Base-by-base conservation (phyloP, 2,797 vertebrate species). In the Hypotaenidia philippensis region DNA sequence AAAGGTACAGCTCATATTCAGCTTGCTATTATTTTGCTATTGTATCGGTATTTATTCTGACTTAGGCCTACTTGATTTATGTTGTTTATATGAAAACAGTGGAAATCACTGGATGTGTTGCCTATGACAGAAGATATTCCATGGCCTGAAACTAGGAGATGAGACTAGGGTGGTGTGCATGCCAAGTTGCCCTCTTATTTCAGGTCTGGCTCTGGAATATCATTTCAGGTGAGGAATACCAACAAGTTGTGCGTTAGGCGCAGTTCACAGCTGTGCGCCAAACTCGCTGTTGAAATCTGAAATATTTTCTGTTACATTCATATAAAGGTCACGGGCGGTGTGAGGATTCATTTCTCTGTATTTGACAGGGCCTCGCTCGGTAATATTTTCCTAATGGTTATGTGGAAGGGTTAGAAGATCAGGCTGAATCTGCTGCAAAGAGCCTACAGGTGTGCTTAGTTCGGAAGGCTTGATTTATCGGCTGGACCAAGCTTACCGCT, bases 1-100 rank as follows among this genome's bases (percentile, higher is more conserved):
- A 36, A 99, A 99, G 99, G 99, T 99, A 99, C 85, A 59, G 18
- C 79, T 83, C 34, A 8, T 83, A 70, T 92, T 92, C 61, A 44
- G 64, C 78, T 89, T 92, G 34, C 77, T 95, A 16, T 91, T 93
- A 90, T 92, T 92, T 83, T 89, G 63, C 88, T 93, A 59, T 87
- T 95, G 86, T 93, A 89, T 95, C 82, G 60, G 26, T 95, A 74
- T 89, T 93, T 38, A 5, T 92, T 92, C 70, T 94, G 82, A 77
- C 61, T 93, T 87, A 82, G 47, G 68, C 53, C 56, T 80, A 65
- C 44, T 26, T 95, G 63, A 83, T 94, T 95, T 95, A 94, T 94
- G 57, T 77, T 94, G 87, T 94, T 97, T 96, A 31, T 87, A 45
- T 66, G 26, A 93, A 86, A 89, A 72, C 45, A 64, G 71, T 91